Conservation (phyloP, 2,888 invertebrate species). For the Tachystola acroxantha region DNA sequence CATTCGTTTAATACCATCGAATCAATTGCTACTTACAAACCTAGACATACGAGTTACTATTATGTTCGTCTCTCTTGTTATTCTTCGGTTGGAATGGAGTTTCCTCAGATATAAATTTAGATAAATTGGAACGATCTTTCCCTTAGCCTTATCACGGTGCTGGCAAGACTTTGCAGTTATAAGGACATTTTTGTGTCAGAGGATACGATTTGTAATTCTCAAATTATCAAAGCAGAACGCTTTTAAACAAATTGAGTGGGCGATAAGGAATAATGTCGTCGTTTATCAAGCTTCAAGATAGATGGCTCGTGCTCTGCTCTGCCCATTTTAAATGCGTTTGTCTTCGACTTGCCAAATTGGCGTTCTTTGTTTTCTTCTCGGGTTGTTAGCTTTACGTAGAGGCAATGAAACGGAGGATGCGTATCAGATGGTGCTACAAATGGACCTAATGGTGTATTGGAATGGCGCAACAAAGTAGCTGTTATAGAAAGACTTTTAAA, state of each 20-base stretch:
- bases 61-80: conserved; percentile 6
- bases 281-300: conserved; percentile 76
- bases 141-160: conserved; percentile 44
- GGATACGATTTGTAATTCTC: conserved; percentile 76
- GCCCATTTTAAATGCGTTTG: conserved; percentile 78
- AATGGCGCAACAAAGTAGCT: conserved; percentile 17
- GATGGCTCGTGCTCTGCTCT: conserved; percentile 74
- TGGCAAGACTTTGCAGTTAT: conserved; percentile 57
- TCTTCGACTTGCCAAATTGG: conserved; percentile 75
- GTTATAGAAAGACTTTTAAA: conserved; percentile 25
- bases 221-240: conserved; percentile 78
- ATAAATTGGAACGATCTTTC: conserved; percentile 48
- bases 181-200: conserved; percentile 70
- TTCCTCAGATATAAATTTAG: conserved; percentile 44
- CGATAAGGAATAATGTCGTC: conserved; percentile 78
- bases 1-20: background rate
- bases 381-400: conserved; percentile 49
- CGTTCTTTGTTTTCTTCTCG: conserved; percentile 66
- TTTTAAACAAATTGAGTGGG: conserved; percentile 79
- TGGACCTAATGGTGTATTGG: conserved; percentile 10
- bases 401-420: conserved; percentile 16
- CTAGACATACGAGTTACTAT: conserved; percentile 4
- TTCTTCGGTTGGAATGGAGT: conserved; percentile 15
- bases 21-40: background rate
- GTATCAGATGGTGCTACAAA: conserved; percentile 16